Percentiles rank a stretch among this genome's conserved stretches.
These are phyloP conservation scores for Lerista edwardsae DNA, from an alignment of 2,797 vertebrate genomes.

Conservation along the genomic window DNA sequence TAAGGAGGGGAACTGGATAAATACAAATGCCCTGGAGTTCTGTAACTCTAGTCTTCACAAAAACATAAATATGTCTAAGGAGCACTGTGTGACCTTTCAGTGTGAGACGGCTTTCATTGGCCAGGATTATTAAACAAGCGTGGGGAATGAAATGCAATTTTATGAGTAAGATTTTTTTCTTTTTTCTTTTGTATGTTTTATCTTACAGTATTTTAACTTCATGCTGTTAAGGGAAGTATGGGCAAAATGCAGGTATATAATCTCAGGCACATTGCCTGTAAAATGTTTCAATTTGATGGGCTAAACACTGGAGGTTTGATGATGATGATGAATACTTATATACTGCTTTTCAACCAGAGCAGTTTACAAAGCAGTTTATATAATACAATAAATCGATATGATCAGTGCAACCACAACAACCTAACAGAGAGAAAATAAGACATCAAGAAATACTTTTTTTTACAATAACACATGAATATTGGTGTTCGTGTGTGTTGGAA, in stretches of 20 bases:
- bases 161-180: background rate
- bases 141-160: background rate
- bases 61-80: background rate
- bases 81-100: background rate
- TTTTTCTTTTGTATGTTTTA: background rate
- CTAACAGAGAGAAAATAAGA: conserved; percentile 19
- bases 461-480: background rate
- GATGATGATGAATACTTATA: too few relatives aligned
- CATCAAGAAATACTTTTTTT: background rate
- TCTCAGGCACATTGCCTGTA: conserved; percentile 22
- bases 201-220: background rate
- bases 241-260: background rate
- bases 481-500: background rate
- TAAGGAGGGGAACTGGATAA: background rate
- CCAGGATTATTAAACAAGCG: background rate
- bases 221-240: background rate
- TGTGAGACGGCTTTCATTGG: background rate
- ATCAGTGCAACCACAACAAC: background rate
- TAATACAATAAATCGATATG: too few relatives aligned
- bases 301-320: background rate
- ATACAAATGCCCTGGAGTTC: background rate
- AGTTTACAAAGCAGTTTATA: too few relatives aligned
- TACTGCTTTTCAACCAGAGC: too few relatives aligned
- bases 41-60: background rate
- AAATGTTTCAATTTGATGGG: conserved; percentile 1